Evolutionary conservation across 35 echinoderm and acorn worm genomes (phyloP).

Genomic region (Chiridota heheva): DNA sequence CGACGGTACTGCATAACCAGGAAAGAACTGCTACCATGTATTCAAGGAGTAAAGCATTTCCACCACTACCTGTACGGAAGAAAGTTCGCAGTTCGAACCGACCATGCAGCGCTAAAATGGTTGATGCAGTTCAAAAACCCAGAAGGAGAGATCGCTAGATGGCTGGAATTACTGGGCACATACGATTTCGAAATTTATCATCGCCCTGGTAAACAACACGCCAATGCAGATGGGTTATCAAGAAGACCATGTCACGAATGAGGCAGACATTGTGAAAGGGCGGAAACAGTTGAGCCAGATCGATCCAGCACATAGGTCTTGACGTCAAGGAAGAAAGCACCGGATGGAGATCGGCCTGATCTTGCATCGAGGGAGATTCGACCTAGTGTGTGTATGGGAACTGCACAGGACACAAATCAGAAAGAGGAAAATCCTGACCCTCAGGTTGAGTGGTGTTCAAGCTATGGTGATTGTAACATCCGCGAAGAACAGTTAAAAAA

Average conservation of each 20-base stretch:
- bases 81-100: background rate
- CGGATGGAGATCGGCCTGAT: background rate
- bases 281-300: background rate
- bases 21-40: constrained; percentile 8
- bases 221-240: background rate
- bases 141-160: constrained; percentile 59
- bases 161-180: constrained; percentile 51
- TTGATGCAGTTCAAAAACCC: constrained; percentile 17
- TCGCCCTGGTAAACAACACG: constrained; percentile 34
- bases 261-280: background rate
- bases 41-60: background rate
- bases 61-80: background rate
- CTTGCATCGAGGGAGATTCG: no score
- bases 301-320: background rate
- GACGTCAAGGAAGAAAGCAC: background rate
- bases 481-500: constrained; percentile 33
- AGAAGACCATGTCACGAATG: constrained; percentile 15
- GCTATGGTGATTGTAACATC: constrained; percentile 14
- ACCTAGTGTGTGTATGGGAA: background rate
- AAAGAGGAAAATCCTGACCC: background rate
- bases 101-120: background rate
- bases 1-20: constrained; percentile 32
- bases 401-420: background rate
- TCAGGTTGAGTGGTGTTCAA: no score
- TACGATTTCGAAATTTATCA: constrained; percentile 67